A percentile compares a stretch with the other conserved stretches of the same genome.
These are phyloP conservation scores for Drosophila kanekoi DNA, from an alignment of 2,888 invertebrate species.

Conservation along the genomic window DNA sequence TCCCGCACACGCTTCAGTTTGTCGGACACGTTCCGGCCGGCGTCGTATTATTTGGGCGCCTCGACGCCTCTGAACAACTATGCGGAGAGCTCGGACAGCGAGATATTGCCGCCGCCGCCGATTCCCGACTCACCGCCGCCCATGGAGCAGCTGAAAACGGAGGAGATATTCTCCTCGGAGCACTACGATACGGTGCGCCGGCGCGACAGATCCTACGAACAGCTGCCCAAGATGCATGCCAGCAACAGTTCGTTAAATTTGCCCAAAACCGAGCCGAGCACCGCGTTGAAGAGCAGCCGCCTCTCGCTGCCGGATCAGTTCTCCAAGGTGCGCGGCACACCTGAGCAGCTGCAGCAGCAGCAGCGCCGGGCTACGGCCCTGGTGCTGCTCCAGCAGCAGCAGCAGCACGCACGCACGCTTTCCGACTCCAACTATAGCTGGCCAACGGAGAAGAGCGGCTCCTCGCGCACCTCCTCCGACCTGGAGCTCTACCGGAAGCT, in stretches of 20 bases:
- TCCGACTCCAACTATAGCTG: slow-evolving; percentile 85
- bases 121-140: slow-evolving; percentile 89
- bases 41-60: slow-evolving; percentile 93
- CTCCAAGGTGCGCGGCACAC: slow-evolving; percentile 73
- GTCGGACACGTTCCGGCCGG: slow-evolving; percentile 94
- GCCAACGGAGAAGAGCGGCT: slow-evolving; percentile 84
- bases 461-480: slow-evolving; percentile 84
- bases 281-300: slow-evolving; percentile 82
- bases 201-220: slow-evolving; percentile 83
- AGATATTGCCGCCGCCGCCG: slow-evolving; percentile 91
- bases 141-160: slow-evolving; percentile 89
- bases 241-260: slow-evolving; percentile 83
- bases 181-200: slow-evolving; percentile 84
- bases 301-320: slow-evolving; percentile 85
- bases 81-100: slow-evolving; percentile 93
- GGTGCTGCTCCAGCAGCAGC: slow-evolving; percentile 73
- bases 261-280: slow-evolving; percentile 74
- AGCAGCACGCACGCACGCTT: slow-evolving; percentile 83
- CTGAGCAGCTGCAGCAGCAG: slow-evolving; percentile 50
- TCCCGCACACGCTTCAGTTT: slow-evolving; percentile 92
- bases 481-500: slow-evolving; percentile 84
- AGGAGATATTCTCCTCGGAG: slow-evolving; percentile 85
- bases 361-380: slow-evolving; percentile 32
- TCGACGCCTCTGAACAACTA: slow-evolving; percentile 89
- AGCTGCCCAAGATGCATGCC: slow-evolving; percentile 84